Conservation (phyloP, 2,797 vertebrate genomes). For the Lemur catta region DNA sequence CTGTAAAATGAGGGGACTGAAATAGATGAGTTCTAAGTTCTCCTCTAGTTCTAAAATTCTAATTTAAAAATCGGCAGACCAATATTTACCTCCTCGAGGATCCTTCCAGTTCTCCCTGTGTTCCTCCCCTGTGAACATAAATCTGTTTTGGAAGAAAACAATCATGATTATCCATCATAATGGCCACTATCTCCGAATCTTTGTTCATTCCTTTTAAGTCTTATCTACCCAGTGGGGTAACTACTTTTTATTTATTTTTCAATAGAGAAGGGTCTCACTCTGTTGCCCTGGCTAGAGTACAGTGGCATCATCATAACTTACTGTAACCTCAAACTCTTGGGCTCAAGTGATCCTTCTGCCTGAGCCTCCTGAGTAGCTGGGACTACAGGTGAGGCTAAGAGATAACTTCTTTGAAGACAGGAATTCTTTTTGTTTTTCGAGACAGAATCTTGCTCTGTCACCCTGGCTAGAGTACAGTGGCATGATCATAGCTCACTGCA, state of each 20-base stretch:
- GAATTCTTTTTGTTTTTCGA: no score
- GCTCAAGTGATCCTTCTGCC: background rate
- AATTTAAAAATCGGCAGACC: background rate
- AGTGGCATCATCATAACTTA: background rate
- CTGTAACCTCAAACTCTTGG: background rate
- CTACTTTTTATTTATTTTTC: no score
- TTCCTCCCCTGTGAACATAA: no score
- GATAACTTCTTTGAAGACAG: no score
- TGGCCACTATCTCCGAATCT: background rate
- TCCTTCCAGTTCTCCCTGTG: background rate
- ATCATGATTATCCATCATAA: background rate
- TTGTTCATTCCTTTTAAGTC: background rate
- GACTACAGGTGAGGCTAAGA: no score
- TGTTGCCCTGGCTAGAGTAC: background rate
- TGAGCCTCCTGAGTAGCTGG: background rate
- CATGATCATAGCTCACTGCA: no score
- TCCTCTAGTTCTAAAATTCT: slow-evolving; percentile 4
- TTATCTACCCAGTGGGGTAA: background rate
- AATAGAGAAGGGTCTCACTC: background rate
- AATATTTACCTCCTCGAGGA: slow-evolving; percentile 49
- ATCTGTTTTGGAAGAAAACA: slow-evolving; percentile 69
- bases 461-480: no score
- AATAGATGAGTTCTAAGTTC: background rate
- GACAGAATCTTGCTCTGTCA: no score
- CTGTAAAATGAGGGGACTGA: background rate